These are phyloP conservation scores for Automeris io DNA, from an alignment of 2,888 invertebrate genomes.

Conservation along the genomic window DNA sequence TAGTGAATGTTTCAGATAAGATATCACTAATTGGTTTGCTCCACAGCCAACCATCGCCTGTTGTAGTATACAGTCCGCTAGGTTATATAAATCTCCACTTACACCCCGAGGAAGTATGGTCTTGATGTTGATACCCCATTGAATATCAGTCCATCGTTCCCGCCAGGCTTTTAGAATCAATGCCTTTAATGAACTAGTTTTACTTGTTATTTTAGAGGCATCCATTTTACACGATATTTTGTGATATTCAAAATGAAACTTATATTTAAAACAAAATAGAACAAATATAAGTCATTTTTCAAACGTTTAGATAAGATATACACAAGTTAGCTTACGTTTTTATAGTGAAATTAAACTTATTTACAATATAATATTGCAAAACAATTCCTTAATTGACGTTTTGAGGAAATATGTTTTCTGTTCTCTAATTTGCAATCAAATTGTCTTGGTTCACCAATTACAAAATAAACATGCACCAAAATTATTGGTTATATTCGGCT, in stretches of 20 bases:
- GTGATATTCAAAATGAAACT: background rate
- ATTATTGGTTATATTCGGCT: too few species aligned
- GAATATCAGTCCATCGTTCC: conserved; percentile 95
- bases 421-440: too few species aligned
- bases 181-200: conserved; percentile 88
- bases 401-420: too few species aligned
- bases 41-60: conserved; percentile 96
- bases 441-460: too few species aligned
- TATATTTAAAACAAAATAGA: background rate
- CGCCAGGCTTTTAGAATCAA: conserved; percentile 92
- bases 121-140: conserved; percentile 97
- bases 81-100: conserved; percentile 94
- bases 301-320: too few species aligned
- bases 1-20: conserved; percentile 94
- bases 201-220: conserved; percentile 86
- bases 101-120: conserved; percentile 93
- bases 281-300: background rate
- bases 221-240: conserved; percentile 77
- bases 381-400: too few species aligned
- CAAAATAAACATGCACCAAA: too few species aligned
- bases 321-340: too few species aligned
- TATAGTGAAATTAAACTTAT: too few species aligned
- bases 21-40: conserved; percentile 92
- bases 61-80: conserved; percentile 94
- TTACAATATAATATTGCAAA: too few species aligned